phyloP scores from a whole-genome alignment of 2,113 vertebrate genomes.

The Caracal caracal region DNA sequence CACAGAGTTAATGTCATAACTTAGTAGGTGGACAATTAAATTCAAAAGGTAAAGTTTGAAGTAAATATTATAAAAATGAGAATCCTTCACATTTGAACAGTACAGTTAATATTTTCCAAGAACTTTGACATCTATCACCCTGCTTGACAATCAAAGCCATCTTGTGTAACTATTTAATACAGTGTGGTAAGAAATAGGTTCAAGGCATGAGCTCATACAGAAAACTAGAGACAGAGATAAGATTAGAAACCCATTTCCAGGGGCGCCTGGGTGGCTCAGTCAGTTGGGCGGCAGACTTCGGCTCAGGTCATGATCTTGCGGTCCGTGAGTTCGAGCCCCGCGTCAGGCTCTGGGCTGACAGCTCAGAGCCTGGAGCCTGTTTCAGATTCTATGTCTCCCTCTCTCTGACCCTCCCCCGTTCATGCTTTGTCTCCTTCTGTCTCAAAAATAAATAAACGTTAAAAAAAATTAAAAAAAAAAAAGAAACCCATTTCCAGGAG shows the following conservation, averaged over 20 bases:
- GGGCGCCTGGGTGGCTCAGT: no score
- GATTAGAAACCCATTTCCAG: background rate
- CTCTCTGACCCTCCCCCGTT: no score
- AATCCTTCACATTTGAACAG: background rate
- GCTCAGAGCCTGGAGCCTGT: no score
- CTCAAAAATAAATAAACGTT: no score
- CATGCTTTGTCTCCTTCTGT: no score
- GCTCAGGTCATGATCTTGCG: no score
- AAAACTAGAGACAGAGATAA: background rate
- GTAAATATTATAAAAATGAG: constrained; percentile 37
- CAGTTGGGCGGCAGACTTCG: no score
- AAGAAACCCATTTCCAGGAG: background rate
- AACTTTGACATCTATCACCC: background rate
- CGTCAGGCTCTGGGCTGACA: no score
- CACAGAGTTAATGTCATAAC: background rate
- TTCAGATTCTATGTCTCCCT: no score
- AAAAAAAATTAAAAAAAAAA: no score
- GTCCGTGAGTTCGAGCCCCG: no score
- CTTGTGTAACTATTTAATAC: background rate
- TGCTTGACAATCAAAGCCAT: background rate
- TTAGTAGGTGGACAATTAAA: background rate
- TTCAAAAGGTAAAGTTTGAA: background rate
- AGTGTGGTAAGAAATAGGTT: background rate
- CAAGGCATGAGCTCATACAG: background rate
- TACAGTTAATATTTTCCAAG: background rate